Conservation (phyloP, 2,888 invertebrate species). For the Strigamia maritima region DNA sequence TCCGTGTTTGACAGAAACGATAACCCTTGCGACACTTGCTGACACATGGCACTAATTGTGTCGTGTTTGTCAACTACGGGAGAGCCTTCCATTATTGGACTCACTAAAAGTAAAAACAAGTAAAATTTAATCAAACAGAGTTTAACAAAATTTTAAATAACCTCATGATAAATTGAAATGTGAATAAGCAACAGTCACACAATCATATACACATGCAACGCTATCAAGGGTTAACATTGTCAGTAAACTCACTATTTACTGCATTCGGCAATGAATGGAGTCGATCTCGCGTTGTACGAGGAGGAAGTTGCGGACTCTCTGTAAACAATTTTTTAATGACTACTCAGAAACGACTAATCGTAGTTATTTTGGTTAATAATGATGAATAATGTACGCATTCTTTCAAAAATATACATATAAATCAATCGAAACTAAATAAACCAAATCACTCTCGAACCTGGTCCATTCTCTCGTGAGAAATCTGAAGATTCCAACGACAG, state of each 20-base stretch:
- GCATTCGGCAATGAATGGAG: conserved; percentile 51
- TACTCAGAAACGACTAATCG: background rate
- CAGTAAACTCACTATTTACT: conserved; percentile 49
- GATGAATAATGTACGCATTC: too few relatives aligned
- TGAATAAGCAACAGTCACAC: conserved; percentile 34
- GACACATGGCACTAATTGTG: conserved; percentile 71
- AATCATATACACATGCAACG: conserved; percentile 37
- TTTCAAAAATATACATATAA: too few relatives aligned
- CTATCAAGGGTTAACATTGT: conserved; percentile 42
- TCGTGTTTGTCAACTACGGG: conserved; percentile 56
- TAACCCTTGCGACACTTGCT: conserved; percentile 71
- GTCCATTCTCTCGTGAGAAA: conserved; percentile 41
- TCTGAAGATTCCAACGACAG: conserved; percentile 42
- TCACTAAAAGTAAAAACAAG: conserved; percentile 56
- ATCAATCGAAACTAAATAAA: too few relatives aligned
- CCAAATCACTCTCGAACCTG: conserved; percentile 39
- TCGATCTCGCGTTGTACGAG: conserved; percentile 50
- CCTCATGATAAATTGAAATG: background rate
- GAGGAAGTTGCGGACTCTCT: conserved; percentile 50
- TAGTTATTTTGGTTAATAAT: background rate
- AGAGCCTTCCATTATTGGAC: conserved; percentile 73
- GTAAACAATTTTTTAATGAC: conserved; percentile 41
- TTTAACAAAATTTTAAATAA: background rate
- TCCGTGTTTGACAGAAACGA: conserved; percentile 66
- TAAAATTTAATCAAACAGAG: background rate